Base-by-base conservation (phyloP, 92 coral and sea anemone genomes). In the Galaxea fascicularis region DNA sequence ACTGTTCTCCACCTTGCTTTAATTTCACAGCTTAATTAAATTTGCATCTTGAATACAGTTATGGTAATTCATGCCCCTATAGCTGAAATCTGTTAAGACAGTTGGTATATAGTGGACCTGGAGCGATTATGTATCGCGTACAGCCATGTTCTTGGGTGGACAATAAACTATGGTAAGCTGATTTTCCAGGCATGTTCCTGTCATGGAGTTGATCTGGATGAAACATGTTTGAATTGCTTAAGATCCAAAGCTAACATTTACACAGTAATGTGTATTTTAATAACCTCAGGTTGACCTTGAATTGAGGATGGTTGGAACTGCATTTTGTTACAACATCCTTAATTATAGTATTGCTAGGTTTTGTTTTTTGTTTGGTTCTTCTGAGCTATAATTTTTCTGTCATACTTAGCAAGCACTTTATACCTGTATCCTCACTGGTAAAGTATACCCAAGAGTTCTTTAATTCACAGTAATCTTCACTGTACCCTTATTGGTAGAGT, bases 151-250 rank as follows among this genome's bases (percentile, higher is more conserved):
- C 60, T 54, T 54, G n/a, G 17, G 60, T 54, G 12, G 18, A 54
- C 60, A 54, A 54, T 17, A 12, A 12, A 54, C n/a, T n/a, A 58
- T 27, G 20, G 65, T 58, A 58, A 58, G 28, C 65, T 58, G 65
- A 27, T 20, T 58, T 58, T 58, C 65, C 65, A 58, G 65, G 65
- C 26, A 58, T 58, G 65, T 58, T 20, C 65, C 22, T 58, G 65
- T 12, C 65, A 58, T 58, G 65, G 65, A 58, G 65, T 58, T 58
- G 65, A 58, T 58, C 10, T 22, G 20, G 65, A 58, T 58, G 27
- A 58, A 58, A 58, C 65, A 0, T 59, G 29, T 28, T 59, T 59
- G 65, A 28, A 59, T 59, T 59, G 65, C 65, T 59, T 59, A 59
- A 59, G 65, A 59, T 59, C 65, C 6, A 59, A 59, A 14, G 27